Evolutionary conservation across 2,888 invertebrate genomes (phyloP).

Genomic region (Candidula unifasciata): DNA sequence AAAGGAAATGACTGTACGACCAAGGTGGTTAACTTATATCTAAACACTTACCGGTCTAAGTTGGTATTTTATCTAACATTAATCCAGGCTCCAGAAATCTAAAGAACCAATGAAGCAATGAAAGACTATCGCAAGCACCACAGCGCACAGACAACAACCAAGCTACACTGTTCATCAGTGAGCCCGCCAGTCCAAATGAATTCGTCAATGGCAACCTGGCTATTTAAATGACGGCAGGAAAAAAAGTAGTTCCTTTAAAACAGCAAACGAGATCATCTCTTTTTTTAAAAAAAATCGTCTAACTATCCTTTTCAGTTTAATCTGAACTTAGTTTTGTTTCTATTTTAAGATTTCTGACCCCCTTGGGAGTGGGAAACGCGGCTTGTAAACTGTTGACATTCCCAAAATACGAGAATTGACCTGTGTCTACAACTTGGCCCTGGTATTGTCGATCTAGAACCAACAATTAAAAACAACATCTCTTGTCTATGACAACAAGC

Average conservation of each 20-base stretch:
- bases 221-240: background rate
- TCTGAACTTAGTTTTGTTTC: background rate
- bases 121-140: too few species aligned
- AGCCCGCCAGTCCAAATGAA: too few species aligned
- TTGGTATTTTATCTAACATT: too few species aligned
- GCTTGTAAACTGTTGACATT: background rate
- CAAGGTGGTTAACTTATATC: too few species aligned
- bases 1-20: too few species aligned
- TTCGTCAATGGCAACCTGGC: too few species aligned
- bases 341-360: background rate
- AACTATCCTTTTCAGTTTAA: background rate
- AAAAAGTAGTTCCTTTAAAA: background rate
- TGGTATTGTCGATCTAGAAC: background rate
- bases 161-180: too few species aligned
- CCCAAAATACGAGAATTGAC: slow-evolving; percentile 1
- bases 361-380: background rate
- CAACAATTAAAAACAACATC: slow-evolving; percentile 6
- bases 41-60: too few species aligned
- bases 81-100: too few species aligned
- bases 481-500: background rate
- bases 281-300: too few species aligned
- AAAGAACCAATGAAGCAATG: too few species aligned
- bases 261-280: background rate
- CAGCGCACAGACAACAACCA: too few species aligned
- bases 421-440: background rate